Percentiles rank a stretch among this genome's conserved stretches.
These are phyloP conservation scores for Micrastur ruficollis DNA, from an alignment of 2,797 vertebrate genomes.

Conservation along the genomic window DNA sequence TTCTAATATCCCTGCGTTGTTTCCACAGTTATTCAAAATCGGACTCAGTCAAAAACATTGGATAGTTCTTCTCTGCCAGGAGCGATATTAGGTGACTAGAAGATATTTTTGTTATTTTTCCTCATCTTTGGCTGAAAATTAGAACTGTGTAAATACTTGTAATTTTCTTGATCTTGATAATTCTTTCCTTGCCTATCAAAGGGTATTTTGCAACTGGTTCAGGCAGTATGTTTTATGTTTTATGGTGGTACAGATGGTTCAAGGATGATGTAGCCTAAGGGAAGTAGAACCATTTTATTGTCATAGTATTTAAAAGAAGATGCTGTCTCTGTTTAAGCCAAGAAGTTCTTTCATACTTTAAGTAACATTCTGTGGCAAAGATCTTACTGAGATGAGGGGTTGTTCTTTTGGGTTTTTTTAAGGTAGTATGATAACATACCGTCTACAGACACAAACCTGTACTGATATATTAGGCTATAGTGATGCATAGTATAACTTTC, in stretches of 20 bases:
- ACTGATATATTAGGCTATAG: background rate
- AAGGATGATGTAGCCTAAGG: background rate
- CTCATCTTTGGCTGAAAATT: background rate
- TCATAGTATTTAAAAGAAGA: background rate
- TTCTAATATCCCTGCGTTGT: slow-evolving; percentile 5
- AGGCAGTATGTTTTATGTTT: background rate
- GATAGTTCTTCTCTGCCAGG: slow-evolving; percentile 72
- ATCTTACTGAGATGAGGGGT: background rate
- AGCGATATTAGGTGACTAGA: slow-evolving; percentile 74
- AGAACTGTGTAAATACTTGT: background rate
- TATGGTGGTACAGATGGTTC: background rate
- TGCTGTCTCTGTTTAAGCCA: background rate
- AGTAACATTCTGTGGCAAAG: background rate
- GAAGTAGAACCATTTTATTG: background rate
- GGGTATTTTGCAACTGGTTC: background rate
- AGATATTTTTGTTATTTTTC: background rate
- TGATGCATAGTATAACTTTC: background rate
- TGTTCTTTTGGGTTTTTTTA: background rate
- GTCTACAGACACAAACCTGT: background rate
- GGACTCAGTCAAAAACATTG: slow-evolving; percentile 62
- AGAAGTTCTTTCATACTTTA: background rate
- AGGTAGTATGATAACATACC: background rate
- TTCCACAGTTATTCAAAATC: slow-evolving; percentile 79
- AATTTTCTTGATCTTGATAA: background rate
- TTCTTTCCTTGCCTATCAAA: background rate